These are phyloP conservation scores for Xiphophorus hellerii DNA, from an alignment of 2,113 vertebrate genomes.

Conservation along the genomic window DNA sequence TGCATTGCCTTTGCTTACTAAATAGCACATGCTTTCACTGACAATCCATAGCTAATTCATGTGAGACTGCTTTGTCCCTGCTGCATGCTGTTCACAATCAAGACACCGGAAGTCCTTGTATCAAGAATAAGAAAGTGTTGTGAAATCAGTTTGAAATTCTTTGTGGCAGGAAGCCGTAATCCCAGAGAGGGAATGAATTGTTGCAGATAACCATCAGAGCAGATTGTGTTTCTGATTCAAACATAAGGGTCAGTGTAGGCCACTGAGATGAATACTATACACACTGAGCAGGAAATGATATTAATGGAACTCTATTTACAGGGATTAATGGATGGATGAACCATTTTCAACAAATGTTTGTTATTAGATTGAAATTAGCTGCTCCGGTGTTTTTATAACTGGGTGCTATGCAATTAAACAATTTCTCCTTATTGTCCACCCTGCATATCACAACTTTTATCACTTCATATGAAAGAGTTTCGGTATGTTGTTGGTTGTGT, in stretches of 20 bases:
- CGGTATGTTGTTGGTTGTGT: background rate
- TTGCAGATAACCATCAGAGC: conserved; percentile 2
- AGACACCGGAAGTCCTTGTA: background rate
- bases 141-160: conserved; percentile 13
- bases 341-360: background rate
- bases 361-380: too few relatives aligned
- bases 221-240: conserved; percentile 23
- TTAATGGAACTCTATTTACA: background rate
- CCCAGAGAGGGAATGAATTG: background rate
- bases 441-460: too few relatives aligned
- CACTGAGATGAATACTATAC: background rate
- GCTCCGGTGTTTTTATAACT: background rate
- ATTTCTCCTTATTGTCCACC: too few relatives aligned
- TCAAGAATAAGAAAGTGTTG: conserved; percentile 19
- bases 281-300: background rate
- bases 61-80: conserved; percentile 10
- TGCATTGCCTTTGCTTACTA: conserved; percentile 41
- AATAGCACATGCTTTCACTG: conserved; percentile 21
- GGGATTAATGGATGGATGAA: background rate
- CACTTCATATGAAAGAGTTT: too few relatives aligned
- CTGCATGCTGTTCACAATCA: conserved; percentile 19
- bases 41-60: conserved; percentile 36
- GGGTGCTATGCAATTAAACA: background rate
- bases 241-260: background rate
- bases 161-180: background rate